A percentile compares a stretch with the other conserved stretches of the same genome.
Conservation (phyloP, 2,888 invertebrate genomes). For the Torymus auratus region DNA sequence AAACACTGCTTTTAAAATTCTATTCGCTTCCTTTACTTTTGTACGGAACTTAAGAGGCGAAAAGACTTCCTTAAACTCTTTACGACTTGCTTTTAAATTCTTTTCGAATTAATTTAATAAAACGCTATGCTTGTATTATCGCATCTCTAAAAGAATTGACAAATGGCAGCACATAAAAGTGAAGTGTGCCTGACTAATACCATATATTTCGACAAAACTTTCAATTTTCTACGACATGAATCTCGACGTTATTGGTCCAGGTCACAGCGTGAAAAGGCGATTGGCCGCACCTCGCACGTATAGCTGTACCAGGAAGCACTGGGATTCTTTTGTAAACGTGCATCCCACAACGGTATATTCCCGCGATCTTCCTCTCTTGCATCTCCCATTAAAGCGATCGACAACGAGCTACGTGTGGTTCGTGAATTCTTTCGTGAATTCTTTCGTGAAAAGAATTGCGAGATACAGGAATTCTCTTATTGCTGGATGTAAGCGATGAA, state of each 20-base stretch:
- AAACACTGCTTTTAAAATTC: background rate
- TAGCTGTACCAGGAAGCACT: constrained; percentile 11
- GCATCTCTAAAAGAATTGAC: too few species aligned
- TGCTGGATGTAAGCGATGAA: too few species aligned
- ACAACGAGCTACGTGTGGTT: constrained; percentile 2
- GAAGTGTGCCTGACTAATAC: too few species aligned
- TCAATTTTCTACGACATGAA: background rate
- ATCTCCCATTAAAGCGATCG: constrained; percentile 21
- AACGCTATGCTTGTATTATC: too few species aligned
- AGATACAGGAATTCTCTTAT: constrained; percentile 7
- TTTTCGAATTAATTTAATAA: too few species aligned
- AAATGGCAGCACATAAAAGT: too few species aligned
- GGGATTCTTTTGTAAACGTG: background rate
- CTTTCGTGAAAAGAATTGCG: background rate
- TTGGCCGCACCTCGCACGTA: background rate
- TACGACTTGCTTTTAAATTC: too few species aligned
- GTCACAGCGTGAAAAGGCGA: constrained; percentile 1
- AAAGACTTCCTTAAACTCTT: constrained; percentile 1
- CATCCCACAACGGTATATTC: constrained; percentile 31
- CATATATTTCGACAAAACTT: too few species aligned
- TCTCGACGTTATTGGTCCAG: background rate
- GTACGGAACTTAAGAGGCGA: background rate
- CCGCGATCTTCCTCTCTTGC: background rate
- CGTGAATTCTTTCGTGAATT: constrained; percentile 6
- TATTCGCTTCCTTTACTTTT: constrained; percentile 5